Evolutionary conservation across 2,113 vertebrate genomes (phyloP).

Genomic region (Miniopterus natalensis): DNA sequence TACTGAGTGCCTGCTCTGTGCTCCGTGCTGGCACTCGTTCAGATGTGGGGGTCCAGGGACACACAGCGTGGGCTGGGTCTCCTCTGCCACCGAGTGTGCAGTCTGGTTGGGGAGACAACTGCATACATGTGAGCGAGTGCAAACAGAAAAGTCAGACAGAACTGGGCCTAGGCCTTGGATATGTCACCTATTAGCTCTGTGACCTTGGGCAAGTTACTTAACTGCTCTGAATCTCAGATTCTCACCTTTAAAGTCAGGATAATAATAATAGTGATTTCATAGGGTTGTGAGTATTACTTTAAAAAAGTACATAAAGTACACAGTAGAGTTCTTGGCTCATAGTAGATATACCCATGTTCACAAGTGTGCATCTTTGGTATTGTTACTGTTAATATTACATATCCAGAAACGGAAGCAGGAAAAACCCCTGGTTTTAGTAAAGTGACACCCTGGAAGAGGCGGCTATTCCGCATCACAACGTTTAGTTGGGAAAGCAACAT

Average conservation of each 20-base stretch:
- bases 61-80: not conserved
- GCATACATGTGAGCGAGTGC: not conserved
- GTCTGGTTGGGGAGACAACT: not conserved
- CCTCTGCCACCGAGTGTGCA: not conserved
- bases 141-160: not conserved
- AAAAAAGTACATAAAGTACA: not conserved
- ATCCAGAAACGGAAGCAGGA: not conserved
- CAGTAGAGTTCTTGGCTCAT: not conserved
- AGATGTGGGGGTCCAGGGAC: not conserved
- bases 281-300: not conserved
- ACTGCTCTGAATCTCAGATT: not conserved
- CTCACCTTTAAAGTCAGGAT: not conserved
- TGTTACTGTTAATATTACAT: not conserved
- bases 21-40: too few relatives aligned
- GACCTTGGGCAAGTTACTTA: not conserved
- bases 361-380: not conserved
- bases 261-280: not conserved
- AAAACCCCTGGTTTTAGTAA: not conserved
- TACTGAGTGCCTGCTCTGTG: not conserved
- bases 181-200: not conserved
- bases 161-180: not conserved
- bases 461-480: not conserved
- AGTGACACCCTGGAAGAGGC: not conserved
- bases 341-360: fast-evolving
- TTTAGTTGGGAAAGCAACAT: not conserved